Evolutionary conservation across 2,113 vertebrate species (phyloP).

Genomic region (Sciurus niger): DNA sequence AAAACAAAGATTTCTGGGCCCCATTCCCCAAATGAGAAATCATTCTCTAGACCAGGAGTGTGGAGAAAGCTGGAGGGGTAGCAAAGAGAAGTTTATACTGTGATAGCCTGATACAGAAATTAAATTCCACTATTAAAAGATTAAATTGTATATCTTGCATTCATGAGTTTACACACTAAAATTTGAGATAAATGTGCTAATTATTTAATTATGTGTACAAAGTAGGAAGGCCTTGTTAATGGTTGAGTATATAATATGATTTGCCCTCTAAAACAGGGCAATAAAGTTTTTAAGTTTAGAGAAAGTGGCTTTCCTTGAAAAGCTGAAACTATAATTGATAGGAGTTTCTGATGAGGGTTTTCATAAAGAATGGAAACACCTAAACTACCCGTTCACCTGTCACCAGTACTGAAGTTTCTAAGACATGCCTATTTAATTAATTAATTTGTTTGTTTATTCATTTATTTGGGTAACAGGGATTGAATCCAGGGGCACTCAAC

Average conservation of each 20-base stretch:
- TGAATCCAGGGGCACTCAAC: too few species aligned
- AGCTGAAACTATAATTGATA: background rate
- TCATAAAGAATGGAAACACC: background rate
- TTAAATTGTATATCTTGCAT: background rate
- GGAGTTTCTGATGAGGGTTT: background rate
- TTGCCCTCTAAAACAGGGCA: background rate
- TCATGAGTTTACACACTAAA: background rate
- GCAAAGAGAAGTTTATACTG: background rate
- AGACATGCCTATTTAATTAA: too few species aligned
- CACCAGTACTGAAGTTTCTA: background rate
- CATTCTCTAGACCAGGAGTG: background rate
- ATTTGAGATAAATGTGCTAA: background rate
- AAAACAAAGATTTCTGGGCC: background rate
- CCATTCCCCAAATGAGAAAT: background rate
- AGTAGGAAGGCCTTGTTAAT: background rate
- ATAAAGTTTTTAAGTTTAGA: background rate
- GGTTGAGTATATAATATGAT: background rate
- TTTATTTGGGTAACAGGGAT: too few species aligned
- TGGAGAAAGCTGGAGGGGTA: background rate
- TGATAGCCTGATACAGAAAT: background rate
- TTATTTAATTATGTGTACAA: background rate
- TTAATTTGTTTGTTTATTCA: too few species aligned
- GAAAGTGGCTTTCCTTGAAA: background rate
- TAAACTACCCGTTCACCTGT: background rate
- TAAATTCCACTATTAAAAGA: slow-evolving; percentile 2